Percentiles rank a stretch among this genome's conserved stretches.
Evolutionary conservation across 2,797 vertebrate species (phyloP).

Genomic region (Crocidura indochinensis): DNA sequence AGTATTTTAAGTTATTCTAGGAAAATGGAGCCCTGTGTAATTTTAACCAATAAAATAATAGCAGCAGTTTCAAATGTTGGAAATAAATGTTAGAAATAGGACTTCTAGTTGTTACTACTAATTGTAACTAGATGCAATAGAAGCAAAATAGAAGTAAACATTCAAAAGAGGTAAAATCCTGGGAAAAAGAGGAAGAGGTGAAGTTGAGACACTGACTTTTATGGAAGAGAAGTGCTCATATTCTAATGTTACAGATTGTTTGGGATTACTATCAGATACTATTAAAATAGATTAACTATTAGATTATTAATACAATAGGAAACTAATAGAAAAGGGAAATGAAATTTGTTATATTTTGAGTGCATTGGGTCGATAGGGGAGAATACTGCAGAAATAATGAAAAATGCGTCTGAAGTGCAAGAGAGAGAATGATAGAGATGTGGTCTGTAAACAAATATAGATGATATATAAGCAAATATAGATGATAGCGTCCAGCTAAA

Average conservation of each 20-base stretch:
- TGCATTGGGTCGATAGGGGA: background rate
- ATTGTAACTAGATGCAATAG: background rate
- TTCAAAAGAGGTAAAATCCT: background rate
- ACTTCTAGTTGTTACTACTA: background rate
- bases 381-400: background rate
- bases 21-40: background rate
- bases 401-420: background rate
- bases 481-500: background rate
- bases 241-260: background rate
- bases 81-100: background rate
- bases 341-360: background rate
- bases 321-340: background rate
- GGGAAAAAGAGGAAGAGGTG: background rate
- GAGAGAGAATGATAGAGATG: background rate
- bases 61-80: conserved; percentile 22
- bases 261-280: background rate
- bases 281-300: too few species aligned
- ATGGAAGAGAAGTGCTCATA: background rate
- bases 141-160: too few species aligned
- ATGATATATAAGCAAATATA: background rate
- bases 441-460: background rate
- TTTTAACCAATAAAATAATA: conserved; percentile 22
- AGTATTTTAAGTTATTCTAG: background rate
- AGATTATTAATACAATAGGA: background rate
- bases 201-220: background rate